phyloP scores from a whole-genome alignment of 1,140 invertebrate species.

The Musca domestica region DNA sequence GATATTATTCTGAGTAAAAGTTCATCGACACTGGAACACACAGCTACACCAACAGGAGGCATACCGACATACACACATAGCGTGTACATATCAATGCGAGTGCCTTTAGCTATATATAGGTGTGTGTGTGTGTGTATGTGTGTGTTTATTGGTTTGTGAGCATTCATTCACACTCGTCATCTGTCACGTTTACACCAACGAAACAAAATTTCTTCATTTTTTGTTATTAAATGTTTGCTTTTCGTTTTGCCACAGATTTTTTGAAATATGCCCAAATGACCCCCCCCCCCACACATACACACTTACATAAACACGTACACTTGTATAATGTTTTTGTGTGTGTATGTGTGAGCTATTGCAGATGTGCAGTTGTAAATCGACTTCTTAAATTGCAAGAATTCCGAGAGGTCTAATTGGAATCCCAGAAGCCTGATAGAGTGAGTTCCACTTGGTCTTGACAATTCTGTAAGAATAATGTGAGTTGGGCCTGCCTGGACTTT shows the following conservation, averaged over 20 bases:
- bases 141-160: conserved; percentile 11
- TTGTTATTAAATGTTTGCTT: conserved; percentile 1
- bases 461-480: no score
- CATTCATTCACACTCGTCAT: conserved; percentile 24
- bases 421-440: no score
- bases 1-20: conserved; percentile 19
- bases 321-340: no score
- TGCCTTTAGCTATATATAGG: conserved; percentile 2
- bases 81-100: not conserved
- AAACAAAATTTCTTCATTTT: not conserved
- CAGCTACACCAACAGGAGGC: not conserved
- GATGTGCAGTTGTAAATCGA: no score
- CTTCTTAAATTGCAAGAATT: no score
- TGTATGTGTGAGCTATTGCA: no score
- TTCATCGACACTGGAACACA: conserved; percentile 12
- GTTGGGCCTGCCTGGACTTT: no score
- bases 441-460: no score
- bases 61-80: not conserved
- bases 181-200: conserved; percentile 25
- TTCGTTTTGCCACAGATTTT: no score
- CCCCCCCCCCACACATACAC: no score
- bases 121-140: conserved; percentile 3
- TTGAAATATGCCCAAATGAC: not conserved
- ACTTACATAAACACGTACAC: no score
- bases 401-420: no score